Evolutionary conservation across 23 tunicate species (phyloP).

Genomic region (Aplidium turbinatum): DNA sequence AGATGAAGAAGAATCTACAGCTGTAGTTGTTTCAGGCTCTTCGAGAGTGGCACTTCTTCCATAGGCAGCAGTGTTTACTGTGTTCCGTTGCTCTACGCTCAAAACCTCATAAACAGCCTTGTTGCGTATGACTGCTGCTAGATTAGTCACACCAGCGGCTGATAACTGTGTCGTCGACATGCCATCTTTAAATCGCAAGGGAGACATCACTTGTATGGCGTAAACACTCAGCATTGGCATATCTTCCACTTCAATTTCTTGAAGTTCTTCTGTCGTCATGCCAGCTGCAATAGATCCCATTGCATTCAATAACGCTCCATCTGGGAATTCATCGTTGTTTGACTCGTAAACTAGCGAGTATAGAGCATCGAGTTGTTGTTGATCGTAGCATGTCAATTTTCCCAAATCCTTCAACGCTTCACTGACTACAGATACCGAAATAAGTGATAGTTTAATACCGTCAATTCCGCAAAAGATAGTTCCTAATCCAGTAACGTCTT

Average conservation of each 20-base stretch:
- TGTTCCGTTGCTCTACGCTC: slow-evolving; percentile 12
- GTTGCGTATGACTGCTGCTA: slow-evolving; percentile 6
- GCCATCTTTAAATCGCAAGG: no score
- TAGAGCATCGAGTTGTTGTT: slow-evolving; percentile 50
- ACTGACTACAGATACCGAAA: slow-evolving; percentile 5
- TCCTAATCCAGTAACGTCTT: slow-evolving; percentile 43
- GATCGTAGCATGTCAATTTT: slow-evolving; percentile 46
- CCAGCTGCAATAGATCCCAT: slow-evolving; percentile 65
- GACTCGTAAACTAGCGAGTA: slow-evolving; percentile 1
- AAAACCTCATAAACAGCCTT: neutral
- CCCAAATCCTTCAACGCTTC: slow-evolving; percentile 58
- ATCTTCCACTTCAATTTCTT: neutral
- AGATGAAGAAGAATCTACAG: no score
- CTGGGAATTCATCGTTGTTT: slow-evolving; percentile 16
- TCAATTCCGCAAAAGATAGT: slow-evolving; percentile 33
- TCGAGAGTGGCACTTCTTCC: no score
- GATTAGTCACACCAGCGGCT: slow-evolving; percentile 26
- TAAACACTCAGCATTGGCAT: slow-evolving; percentile 7
- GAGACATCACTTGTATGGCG: slow-evolving; percentile 6
- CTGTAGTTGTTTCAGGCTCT: no score
- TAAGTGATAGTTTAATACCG: neutral
- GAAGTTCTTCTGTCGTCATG: slow-evolving; percentile 5
- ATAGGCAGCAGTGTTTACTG: slow-evolving; percentile 14
- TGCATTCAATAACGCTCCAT: slow-evolving; percentile 39
- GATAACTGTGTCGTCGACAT: slow-evolving; percentile 6